phyloP scores from a whole-genome alignment of 2,113 vertebrate genomes.

The Erythrolamprus reginae region DNA sequence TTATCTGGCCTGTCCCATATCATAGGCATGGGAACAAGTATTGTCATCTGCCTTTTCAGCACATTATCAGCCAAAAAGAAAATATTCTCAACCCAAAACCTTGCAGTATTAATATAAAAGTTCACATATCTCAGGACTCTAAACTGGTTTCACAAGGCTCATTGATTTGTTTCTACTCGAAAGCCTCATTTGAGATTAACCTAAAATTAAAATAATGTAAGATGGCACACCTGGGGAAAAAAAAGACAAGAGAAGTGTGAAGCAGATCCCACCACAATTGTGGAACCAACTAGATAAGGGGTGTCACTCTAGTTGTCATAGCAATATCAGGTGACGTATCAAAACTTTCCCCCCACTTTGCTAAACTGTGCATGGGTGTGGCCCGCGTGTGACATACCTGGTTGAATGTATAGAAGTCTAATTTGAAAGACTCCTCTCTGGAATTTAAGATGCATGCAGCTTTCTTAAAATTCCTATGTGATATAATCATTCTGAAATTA shows the following conservation, averaged over 20 bases:
- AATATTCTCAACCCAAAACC: background rate
- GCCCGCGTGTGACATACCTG: too few relatives aligned
- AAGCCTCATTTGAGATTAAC: background rate
- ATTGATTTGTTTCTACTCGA: background rate
- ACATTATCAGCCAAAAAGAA: background rate
- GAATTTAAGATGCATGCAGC: background rate
- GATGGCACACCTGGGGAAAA: background rate
- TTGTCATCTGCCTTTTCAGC: background rate
- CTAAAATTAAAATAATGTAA: background rate
- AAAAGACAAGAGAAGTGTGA: background rate
- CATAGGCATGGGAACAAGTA: background rate
- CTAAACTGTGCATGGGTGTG: too few relatives aligned
- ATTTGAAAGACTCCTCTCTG: background rate
- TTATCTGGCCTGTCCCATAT: background rate
- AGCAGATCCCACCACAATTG: background rate
- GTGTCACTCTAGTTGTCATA: too few relatives aligned
- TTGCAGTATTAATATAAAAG: background rate
- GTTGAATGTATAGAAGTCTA: background rate
- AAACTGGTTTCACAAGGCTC: background rate
- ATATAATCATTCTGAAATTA: background rate
- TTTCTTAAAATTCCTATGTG: background rate
- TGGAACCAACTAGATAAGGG: background rate
- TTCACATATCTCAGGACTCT: background rate
- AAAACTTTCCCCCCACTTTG: too few relatives aligned
- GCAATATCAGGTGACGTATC: too few relatives aligned